Conservation (phyloP, 2,113 vertebrate genomes). For the Aramus guarauna region DNA sequence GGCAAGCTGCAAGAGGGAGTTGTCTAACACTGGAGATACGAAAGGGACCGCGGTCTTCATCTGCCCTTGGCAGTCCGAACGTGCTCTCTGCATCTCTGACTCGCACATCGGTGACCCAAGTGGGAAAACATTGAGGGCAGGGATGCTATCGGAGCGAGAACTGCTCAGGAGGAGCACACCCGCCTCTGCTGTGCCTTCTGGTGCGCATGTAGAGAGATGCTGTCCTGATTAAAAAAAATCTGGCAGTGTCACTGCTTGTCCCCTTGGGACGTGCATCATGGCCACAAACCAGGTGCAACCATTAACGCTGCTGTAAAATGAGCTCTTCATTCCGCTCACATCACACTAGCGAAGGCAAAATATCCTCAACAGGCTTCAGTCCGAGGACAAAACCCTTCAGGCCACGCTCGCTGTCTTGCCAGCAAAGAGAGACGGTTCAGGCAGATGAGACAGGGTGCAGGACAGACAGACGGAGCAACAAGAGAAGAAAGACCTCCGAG, state of each 20-base stretch:
- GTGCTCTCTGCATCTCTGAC: neutral
- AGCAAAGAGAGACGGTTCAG: neutral
- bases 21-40: neutral
- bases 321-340: neutral
- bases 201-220: neutral
- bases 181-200: neutral
- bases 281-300: constrained; percentile 10
- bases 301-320: neutral
- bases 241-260: neutral
- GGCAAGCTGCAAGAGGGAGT: neutral
- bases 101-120: neutral
- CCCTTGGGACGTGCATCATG: neutral
- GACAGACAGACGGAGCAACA: neutral
- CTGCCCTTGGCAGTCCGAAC: neutral
- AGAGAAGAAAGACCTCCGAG: neutral
- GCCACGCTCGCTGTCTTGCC: neutral
- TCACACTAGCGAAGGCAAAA: neutral
- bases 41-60: neutral
- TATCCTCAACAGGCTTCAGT: neutral
- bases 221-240: neutral
- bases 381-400: neutral
- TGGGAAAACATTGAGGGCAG: neutral
- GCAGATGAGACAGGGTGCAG: neutral
- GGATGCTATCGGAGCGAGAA: neutral
- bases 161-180: neutral